Base-by-base conservation (phyloP, 2,797 vertebrate species). In the Sparus aurata region DNA sequence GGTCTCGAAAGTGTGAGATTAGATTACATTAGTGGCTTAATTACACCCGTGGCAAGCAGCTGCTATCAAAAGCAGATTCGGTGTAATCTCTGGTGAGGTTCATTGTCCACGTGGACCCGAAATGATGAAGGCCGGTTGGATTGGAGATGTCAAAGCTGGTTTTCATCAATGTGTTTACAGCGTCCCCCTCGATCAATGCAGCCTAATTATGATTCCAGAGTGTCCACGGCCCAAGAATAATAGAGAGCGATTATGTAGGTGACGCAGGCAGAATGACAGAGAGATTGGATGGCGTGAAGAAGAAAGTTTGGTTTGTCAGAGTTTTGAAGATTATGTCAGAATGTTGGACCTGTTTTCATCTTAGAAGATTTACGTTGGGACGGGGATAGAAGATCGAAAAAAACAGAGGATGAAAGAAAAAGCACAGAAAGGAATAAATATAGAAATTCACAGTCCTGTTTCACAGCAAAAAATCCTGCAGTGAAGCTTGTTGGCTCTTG, bases 121-220 rank as follows among this genome's bases (percentile, higher is more conserved):
- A 3, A 67, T 78, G 77, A 85, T 79, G 81, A 74, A 77, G 83
- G 79, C 62, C 73, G 66, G 70, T 55, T 85, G 75, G 78, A 89
- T 79, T 85, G 81, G 61, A 91, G 76, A 82, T 93, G 93, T 93
- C 92, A 93, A 77, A 90, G 78, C 82, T 85, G 77, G 74, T 94
- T 91, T 89, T 85, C 86, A 69, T 94, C 92, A 93, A 63, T 89
- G 70, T 84, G 83, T 86, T 83, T 85, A 77, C 74, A 74, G 72
- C 69, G 17, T 67, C 73, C 79, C 57, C 25, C 61, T 22, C 43
- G 63, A 92, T 94, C 93, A 86, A 84, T 92, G 86, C 69, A 76
- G 79, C 74, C 80, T 92, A 81, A 94, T 94, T 92, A 90, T 72
- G 75, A 75, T 80, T 80, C 73, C 70, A 83, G 73, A 77, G 77